Evolutionary conservation across 2,797 vertebrate genomes (phyloP).

Genomic region (Crax fasciolata): DNA sequence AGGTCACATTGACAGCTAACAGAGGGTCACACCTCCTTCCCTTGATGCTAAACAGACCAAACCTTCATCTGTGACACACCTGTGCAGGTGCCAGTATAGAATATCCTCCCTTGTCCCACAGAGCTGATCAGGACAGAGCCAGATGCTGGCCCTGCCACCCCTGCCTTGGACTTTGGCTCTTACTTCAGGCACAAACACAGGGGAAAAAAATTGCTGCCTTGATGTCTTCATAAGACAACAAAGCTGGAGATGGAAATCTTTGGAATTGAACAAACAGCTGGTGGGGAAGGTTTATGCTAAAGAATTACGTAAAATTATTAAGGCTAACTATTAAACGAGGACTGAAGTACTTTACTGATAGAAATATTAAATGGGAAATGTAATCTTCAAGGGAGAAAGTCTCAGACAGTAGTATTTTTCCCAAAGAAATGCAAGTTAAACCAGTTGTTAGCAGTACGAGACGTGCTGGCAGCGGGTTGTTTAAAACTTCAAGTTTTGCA

Average conservation of each 20-base stretch:
- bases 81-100: background rate
- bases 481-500: slow-evolving; percentile 16
- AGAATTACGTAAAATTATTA: background rate
- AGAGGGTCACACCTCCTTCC: background rate
- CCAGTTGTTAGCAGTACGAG: background rate
- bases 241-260: background rate
- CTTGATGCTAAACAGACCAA: background rate
- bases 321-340: background rate
- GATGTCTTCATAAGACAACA: background rate
- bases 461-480: background rate
- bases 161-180: slow-evolving; percentile 3
- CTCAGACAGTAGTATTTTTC: background rate
- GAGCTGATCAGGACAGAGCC: background rate
- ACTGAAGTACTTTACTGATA: background rate
- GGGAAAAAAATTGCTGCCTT: slow-evolving; percentile 8
- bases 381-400: background rate
- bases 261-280: background rate
- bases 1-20: background rate
- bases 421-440: background rate
- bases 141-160: background rate
- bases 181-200: background rate
- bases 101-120: background rate
- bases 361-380: background rate
- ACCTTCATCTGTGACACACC: background rate
- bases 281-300: background rate